Evolutionary conservation across 2,797 vertebrate species (phyloP).

Genomic region (Macroramphosus scolopax): DNA sequence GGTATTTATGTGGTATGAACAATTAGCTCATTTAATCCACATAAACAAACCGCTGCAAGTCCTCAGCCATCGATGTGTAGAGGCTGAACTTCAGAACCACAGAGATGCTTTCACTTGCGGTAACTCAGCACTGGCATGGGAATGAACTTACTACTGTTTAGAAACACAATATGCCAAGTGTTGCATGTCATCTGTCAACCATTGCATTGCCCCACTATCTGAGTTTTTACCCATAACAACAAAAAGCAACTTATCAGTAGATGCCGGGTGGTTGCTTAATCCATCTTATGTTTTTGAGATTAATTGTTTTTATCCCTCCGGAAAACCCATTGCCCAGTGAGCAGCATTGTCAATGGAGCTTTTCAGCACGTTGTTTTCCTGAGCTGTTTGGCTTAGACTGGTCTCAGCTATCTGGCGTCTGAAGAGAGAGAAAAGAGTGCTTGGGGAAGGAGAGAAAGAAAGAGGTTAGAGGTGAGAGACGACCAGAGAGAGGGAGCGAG

Average conservation of each 20-base stretch:
- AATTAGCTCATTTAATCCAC: too few species aligned
- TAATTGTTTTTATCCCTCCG: constrained; percentile 50
- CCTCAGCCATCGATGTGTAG: too few species aligned
- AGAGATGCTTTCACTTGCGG: neutral
- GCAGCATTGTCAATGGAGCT: constrained; percentile 42
- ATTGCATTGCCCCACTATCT: constrained; percentile 30
- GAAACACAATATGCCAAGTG: constrained; percentile 6
- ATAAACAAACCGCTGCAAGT: too few species aligned
- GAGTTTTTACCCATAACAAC: constrained; percentile 28
- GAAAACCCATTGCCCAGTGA: constrained; percentile 45
- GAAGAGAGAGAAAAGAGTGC: constrained; percentile 39
- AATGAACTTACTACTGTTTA: too few species aligned
- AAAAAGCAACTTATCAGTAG: constrained; percentile 29
- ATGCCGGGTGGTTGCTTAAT: constrained; percentile 31
- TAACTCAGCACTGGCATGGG: neutral
- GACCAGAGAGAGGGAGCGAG: constrained; percentile 43
- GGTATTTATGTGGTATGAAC: too few species aligned
- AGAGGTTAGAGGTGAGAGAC: constrained; percentile 64
- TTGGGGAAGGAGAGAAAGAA: constrained; percentile 52
- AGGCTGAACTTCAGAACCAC: too few species aligned
- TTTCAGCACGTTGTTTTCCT: constrained; percentile 59
- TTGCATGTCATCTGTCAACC: constrained; percentile 7
- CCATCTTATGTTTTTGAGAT: constrained; percentile 38
- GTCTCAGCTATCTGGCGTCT: constrained; percentile 55
- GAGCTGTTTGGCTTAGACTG: constrained; percentile 52